Conservation (phyloP, 2,113 vertebrate species). For the Catagonus wagneri region DNA sequence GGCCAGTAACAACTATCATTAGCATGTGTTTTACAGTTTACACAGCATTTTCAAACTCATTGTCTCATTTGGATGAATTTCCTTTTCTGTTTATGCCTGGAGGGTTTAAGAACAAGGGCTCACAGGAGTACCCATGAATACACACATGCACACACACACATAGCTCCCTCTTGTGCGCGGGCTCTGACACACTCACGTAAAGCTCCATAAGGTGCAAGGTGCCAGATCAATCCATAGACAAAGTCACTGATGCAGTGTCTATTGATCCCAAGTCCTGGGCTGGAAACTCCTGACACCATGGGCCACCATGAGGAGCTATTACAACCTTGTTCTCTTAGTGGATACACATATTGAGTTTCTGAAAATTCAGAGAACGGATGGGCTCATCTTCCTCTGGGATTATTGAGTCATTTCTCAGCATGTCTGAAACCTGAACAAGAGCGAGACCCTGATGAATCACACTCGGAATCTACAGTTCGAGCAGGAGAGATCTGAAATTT, state of each 20-base stretch:
- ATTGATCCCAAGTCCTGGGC: not conserved
- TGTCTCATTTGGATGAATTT: conserved; percentile 42
- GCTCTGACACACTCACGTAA: not conserved
- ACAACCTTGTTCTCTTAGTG: conserved; percentile 14
- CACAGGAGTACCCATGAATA: not conserved
- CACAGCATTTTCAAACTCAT: conserved; percentile 12
- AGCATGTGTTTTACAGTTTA: conserved; percentile 30
- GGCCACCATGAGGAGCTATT: not conserved
- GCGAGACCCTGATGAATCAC: not conserved
- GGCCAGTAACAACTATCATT: not conserved
- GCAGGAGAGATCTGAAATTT: conserved; percentile 64
- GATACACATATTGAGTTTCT: not conserved
- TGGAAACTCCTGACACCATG: conserved; percentile 16
- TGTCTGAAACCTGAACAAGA: conserved; percentile 26
- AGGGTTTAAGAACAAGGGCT: not conserved
- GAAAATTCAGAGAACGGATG: conserved; percentile 63
- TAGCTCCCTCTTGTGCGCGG: not conserved
- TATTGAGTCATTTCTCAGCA: conserved; percentile 60
- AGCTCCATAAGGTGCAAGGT: not conserved
- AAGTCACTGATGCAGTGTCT: not conserved
- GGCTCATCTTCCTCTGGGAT: conserved; percentile 26
- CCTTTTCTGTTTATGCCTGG: conserved; percentile 1
- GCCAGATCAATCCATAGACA: not conserved
- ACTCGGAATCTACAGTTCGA: not conserved
- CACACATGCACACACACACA: fast-evolving